Evolutionary conservation across 2,797 vertebrate genomes (phyloP), one percentile per base, ranked within the genome.

Genomic region (Peromyscus melanophrys): DNA sequence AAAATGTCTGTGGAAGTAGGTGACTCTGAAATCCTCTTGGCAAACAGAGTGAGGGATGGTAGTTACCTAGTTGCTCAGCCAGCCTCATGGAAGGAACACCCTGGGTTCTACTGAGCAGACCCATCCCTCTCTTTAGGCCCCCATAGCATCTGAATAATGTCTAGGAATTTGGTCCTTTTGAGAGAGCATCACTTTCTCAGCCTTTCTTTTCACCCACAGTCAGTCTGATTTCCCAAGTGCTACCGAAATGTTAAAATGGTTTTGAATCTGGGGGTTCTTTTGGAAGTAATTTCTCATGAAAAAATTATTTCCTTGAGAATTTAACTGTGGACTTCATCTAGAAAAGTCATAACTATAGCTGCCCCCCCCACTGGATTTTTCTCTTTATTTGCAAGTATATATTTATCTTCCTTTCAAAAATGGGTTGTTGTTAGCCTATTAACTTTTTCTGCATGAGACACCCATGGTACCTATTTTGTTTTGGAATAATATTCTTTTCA

Each of bases 21-120:
- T 63, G 67, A 19, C 82, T 96, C 3, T 65, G 11, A 92, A 82
- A 92, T 55, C 43, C 2, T 96, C 34, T 73, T 91, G 25, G 67
- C 14, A 61, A 55, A 23, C 49, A 23, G 5, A 55, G 59, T 1
- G 0, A 84, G 13, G 31, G 21, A 55, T 27, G 12, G 67, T 40
- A 92, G 6, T 65, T 43, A 4, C 57, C 6, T 69, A 59, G 6
- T 17, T 3, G 2, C 3, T 59, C 14, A 87, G 5, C 14, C 40
- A 83, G 23, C 4, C 73, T 76, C 34, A n/a, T 73, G 21, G 27
- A 19, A 84, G 3, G 7, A 52, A 3, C 1, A 23, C 4, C 43
- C 12, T 71, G 10, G 3, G 13, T 16, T 83, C 14, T 16, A 59
- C 40, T 77, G n/a, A 55, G 8, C 11, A 75, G 7, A 0, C 1